Evolutionary conservation across 2,797 vertebrate genomes (phyloP).

Genomic region (Gymnothorax javanicus): DNA sequence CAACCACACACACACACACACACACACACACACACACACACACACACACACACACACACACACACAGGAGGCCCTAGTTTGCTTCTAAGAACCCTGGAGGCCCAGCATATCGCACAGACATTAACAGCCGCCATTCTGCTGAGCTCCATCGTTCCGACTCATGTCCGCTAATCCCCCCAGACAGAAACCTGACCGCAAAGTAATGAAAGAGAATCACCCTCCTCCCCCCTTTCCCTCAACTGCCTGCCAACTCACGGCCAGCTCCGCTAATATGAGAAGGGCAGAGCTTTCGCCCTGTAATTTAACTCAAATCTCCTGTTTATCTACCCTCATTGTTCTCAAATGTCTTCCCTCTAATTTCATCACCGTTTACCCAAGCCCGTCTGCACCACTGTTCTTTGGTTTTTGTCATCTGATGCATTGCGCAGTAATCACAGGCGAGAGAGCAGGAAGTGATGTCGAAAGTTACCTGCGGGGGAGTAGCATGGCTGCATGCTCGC

Average conservation of each 20-base stretch:
- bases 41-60: conserved; percentile 29
- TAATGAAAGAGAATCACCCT: conserved; percentile 63
- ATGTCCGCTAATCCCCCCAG: conserved; percentile 64
- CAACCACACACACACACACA: conserved; percentile 28
- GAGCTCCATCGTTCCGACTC: conserved; percentile 17
- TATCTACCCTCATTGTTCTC: conserved; percentile 1
- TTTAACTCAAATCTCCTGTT: conserved; percentile 29
- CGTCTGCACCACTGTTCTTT: not conserved
- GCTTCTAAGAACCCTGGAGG: conserved; percentile 28
- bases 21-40: conserved; percentile 25
- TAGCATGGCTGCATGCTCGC: not conserved
- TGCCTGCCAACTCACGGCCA: not conserved
- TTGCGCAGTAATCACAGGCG: not conserved
- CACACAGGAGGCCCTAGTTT: conserved; percentile 1
- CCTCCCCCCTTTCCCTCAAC: not conserved
- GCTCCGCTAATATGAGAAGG: not conserved
- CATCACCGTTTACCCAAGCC: conserved; percentile 9
- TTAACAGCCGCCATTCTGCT: conserved; percentile 30
- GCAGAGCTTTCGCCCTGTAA: not conserved
- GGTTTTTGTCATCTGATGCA: not conserved
- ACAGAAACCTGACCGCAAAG: conserved; percentile 64
- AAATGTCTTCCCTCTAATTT: conserved; percentile 13
- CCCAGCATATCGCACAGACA: not conserved
- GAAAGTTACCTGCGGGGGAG: not conserved
- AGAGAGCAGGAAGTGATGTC: conserved; percentile 6